Base-by-base conservation (phyloP, 2,113 vertebrate genomes). In the Etia nguti region DNA sequence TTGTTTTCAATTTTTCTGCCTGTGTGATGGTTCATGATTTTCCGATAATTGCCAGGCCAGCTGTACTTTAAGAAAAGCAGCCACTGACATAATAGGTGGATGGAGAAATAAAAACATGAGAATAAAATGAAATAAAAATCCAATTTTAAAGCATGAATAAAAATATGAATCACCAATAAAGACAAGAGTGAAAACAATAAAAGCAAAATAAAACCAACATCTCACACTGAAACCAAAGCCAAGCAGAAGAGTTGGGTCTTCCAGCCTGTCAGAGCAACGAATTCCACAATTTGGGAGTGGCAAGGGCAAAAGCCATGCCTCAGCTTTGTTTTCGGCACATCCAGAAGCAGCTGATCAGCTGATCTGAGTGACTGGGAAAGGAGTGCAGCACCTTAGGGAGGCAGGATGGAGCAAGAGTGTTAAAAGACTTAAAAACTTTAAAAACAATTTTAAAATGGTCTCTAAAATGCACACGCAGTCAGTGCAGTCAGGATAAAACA, bases 181-280 rank as follows among this genome's bases (percentile, higher is more conserved):
- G 6, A 38, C 34, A 38, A 65, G 60, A 68, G 34, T 38, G 62
- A 68, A 68, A 38, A 13, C 34, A 68, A 22, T 41, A 41, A 41
- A 68, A 68, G 2, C 62, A 38, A 68, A 68, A 68, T 68, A 68
- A 68, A 22, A 68, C 3, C 60, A 68, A 68, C 34, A 68, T 68
- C 20, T 68, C 0, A 68, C 20, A 0, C 60, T 38, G 60, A 38
- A n/a, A 38, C 0, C 6, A 8, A 68, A 68, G 34, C 60, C 60
- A 65, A 68, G 18, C 18, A 65, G 34, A 68, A 13, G 60, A 38
- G 34, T 22, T 65, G 60, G 0, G 31, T 31, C 29, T 60, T 31
- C 57, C 18, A 26, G 1, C 1, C 60, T 65, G 18, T 65, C 18
- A 36, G 31, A 62, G 59, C 59, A 62, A 62, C 4, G 0, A 36